Evolutionary conservation across 2,113 vertebrate genomes (phyloP).

Genomic region (Centropus unirufus): DNA sequence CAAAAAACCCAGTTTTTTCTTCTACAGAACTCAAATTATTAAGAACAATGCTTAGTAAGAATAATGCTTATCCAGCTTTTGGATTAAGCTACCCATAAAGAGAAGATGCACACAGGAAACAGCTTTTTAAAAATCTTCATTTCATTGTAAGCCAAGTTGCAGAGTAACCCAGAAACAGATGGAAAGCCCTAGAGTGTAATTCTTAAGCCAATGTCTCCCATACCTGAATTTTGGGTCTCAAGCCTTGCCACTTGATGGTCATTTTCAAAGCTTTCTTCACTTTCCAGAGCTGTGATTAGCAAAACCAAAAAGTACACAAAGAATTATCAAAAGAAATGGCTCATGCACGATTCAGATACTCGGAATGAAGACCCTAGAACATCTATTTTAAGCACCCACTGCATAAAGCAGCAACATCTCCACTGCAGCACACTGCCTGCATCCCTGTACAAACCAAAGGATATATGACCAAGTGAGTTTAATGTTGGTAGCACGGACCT

Average conservation of each 20-base stretch:
- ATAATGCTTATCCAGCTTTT: neutral
- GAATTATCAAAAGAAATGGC: neutral
- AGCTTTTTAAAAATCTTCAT: neutral
- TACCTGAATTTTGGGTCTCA: constrained; percentile 86
- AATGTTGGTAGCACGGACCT: fast-evolving
- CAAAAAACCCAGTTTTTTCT: neutral
- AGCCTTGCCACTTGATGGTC: constrained; percentile 85
- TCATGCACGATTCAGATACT: neutral
- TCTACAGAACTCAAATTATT: neutral
- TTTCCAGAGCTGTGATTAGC: constrained; percentile 87
- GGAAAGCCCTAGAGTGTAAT: neutral
- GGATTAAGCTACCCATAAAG: neutral
- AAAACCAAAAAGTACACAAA: neutral
- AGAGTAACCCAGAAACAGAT: neutral
- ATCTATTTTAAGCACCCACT: neutral
- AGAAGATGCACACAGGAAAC: neutral
- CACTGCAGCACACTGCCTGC: neutral
- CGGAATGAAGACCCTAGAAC: neutral
- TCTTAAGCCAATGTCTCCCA: neutral
- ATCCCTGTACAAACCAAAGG: neutral
- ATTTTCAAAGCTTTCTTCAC: constrained; percentile 96
- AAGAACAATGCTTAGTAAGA: too few species aligned
- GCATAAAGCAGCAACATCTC: neutral
- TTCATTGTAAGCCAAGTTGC: neutral
- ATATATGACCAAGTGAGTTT: neutral